A percentile compares a stretch with the other conserved stretches of the same genome.
Evolutionary conservation across 2,797 vertebrate genomes (phyloP).

Genomic region (Crocodylus rhombifer): DNA sequence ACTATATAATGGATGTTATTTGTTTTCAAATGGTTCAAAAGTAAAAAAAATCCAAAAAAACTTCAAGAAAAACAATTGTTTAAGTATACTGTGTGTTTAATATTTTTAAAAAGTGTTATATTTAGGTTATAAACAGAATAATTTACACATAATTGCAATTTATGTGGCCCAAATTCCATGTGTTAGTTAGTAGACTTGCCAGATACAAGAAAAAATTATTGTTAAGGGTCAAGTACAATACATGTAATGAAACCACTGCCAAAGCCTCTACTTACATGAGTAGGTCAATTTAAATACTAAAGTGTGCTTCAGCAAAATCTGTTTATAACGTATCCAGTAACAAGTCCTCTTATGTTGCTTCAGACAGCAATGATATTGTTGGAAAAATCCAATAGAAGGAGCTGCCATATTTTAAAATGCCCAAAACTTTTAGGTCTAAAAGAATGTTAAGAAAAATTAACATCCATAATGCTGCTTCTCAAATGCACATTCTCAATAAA

Average conservation of each 20-base stretch:
- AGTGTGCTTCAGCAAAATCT: conserved; percentile 8
- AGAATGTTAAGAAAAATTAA: not conserved
- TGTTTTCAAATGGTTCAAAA: not conserved
- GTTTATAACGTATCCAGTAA: not conserved
- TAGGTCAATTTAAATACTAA: conserved; percentile 14
- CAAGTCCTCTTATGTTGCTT: not conserved
- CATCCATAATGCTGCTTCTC: not conserved
- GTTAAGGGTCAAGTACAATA: not conserved
- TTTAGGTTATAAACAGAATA: not conserved
- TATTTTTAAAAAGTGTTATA: not conserved
- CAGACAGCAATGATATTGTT: not conserved
- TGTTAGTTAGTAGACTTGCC: not conserved
- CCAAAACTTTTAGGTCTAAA: not conserved
- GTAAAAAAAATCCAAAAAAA: not conserved
- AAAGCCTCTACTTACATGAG: conserved; percentile 20
- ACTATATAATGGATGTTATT: not conserved
- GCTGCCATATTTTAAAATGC: not conserved
- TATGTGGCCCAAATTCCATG: not conserved
- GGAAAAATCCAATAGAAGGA: not conserved
- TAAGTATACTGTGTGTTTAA: not conserved
- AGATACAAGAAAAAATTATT: not conserved
- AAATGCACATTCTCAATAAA: not conserved
- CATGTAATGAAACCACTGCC: conserved; percentile 16
- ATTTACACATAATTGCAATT: not conserved
- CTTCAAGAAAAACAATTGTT: not conserved